Evolutionary conservation across 2,888 invertebrate genomes (phyloP), one percentile per base, ranked within the genome.

Genomic region (Conistra vaccinii): DNA sequence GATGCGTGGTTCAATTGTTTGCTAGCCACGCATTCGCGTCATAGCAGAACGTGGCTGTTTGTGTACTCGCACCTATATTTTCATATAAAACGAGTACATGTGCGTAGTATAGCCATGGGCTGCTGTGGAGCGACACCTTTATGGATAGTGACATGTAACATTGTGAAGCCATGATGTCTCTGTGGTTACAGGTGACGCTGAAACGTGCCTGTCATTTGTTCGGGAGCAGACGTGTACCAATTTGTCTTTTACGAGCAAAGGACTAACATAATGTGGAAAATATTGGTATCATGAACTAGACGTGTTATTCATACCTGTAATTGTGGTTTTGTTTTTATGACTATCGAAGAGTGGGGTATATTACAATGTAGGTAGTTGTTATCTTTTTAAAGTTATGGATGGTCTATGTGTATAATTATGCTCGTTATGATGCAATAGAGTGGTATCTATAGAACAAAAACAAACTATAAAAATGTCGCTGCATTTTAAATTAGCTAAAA

Each of bases 151-250:
- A 60, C 51, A 68, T 79, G 32, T 69, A 63, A 65, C 75, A 65
- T 51, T 32, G 48, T 57, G 45, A 61, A 63, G 78, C 65, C 58
- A 48, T 71, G 23, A 82, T 70, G 29, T 45, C 26, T 66, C 53
- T 83, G 85, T 69, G 83, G 83, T 82, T 55, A 69, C 83, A 53
- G 63, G 65, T 73, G 83, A 69, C 83, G 69, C 61, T 62, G 71
- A 82, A 82, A 83, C 63, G 65, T 70, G 83, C 35, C 61, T 35
- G 65, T 82, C 85, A 82, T 82, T 73, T 72, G 66, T 81, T 76
- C 45, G 17, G 55, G 26, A 55, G 58, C 71, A 84, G 74, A 75
- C 67, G 26, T 45, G 32, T 12, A 32, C 63, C 58, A 48, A 73
- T 82, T 62, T 73, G 60, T 69, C 68, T 35, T 53, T 35, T 20